phyloP scores from a whole-genome alignment of 2,113 vertebrate genomes.

The Rhipidura dahli region DNA sequence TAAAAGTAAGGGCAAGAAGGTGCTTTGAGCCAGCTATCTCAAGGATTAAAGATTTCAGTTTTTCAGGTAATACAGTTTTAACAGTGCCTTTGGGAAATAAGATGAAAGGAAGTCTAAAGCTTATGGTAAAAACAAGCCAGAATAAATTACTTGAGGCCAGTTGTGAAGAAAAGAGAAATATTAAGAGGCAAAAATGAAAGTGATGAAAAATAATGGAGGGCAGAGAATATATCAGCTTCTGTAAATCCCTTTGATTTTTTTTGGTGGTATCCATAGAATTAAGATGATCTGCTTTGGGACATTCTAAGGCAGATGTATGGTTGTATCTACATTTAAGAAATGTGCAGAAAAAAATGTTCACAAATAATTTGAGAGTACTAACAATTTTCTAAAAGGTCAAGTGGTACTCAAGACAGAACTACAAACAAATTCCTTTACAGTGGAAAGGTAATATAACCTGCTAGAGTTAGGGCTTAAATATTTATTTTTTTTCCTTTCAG shows the following conservation, averaged over 20 bases:
- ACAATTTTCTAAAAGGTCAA: background rate
- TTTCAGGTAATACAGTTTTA: background rate
- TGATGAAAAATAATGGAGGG: background rate
- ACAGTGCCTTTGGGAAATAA: background rate
- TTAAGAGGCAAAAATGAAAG: background rate
- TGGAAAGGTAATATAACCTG: background rate
- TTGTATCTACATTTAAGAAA: background rate
- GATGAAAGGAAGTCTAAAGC: background rate
- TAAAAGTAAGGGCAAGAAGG: background rate
- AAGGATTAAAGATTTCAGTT: background rate
- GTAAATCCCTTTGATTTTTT: background rate
- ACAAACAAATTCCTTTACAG: background rate
- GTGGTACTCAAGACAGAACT: background rate
- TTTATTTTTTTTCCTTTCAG: background rate
- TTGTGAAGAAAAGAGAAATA: background rate
- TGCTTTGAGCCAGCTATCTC: background rate
- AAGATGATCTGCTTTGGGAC: background rate
- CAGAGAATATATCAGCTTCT: background rate
- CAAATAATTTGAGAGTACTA: background rate
- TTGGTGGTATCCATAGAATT: background rate
- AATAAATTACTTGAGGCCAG: background rate
- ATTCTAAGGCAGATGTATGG: background rate
- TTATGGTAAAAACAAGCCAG: background rate
- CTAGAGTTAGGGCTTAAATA: background rate
- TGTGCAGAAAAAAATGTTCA: background rate